phyloP scores from a whole-genome alignment of 2,888 invertebrate species.

The Caenorhabditis sinica region DNA sequence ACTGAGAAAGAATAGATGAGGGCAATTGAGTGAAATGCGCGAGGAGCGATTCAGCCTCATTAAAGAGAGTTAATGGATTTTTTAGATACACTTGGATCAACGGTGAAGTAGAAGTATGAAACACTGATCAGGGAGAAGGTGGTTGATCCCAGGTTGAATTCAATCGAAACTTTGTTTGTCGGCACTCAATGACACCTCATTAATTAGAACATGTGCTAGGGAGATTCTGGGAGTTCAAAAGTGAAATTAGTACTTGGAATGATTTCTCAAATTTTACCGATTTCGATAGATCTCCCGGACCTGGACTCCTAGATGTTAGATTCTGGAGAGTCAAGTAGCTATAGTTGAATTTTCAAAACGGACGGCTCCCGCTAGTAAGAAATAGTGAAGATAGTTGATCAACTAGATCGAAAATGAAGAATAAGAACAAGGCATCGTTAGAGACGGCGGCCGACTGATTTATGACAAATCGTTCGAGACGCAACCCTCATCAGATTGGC shows the following conservation, averaged over 20 bases:
- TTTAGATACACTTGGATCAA: constrained; percentile 56
- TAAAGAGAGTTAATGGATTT: constrained; percentile 57
- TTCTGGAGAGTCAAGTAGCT: no score
- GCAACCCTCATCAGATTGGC: constrained; percentile 55
- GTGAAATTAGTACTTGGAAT: no score
- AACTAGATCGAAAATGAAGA: constrained; percentile 24
- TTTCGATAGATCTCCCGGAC: no score
- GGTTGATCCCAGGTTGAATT: neutral
- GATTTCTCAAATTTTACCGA: no score
- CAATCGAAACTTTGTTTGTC: neutral
- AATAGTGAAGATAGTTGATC: constrained; percentile 36
- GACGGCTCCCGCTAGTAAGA: no score
- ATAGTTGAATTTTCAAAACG: no score
- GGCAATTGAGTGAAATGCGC: constrained; percentile 62
- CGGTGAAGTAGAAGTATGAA: constrained; percentile 14
- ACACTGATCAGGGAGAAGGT: constrained; percentile 8
- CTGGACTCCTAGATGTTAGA: no score
- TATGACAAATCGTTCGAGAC: constrained; percentile 64
- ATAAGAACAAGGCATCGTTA: constrained; percentile 55
- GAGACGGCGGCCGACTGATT: constrained; percentile 53
- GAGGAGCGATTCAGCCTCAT: constrained; percentile 59
- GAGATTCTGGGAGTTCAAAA: neutral
- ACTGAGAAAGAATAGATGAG: constrained; percentile 18
- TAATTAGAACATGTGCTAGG: neutral
- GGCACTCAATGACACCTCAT: neutral